phyloP scores from a whole-genome alignment of 30 jellyfish, hydroid and myxozoan species.

The Aurelia coerulea region DNA sequence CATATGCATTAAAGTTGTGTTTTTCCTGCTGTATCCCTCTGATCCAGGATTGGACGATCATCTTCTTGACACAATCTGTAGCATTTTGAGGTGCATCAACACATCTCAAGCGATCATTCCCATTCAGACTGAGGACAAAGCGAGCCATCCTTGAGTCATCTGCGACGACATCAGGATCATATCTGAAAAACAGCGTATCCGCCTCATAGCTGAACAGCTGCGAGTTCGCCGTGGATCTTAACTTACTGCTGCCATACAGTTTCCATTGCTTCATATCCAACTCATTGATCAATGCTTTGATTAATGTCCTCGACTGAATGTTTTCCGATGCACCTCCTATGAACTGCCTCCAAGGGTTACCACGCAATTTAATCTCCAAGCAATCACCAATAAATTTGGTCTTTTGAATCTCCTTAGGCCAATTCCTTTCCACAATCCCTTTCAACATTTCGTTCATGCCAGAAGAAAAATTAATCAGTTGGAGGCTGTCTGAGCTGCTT shows the following conservation, averaged over 20 bases:
- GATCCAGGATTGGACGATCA: constrained; percentile 49
- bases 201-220: too few relatives aligned
- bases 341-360: constrained; percentile 66
- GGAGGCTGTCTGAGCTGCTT: not conserved
- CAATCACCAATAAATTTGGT: not conserved
- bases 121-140: constrained; percentile 32
- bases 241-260: constrained; percentile 18
- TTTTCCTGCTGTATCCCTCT: constrained; percentile 51
- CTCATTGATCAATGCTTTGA: constrained; percentile 23
- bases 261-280: constrained; percentile 29
- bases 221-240: constrained; percentile 20
- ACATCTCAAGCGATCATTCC: constrained; percentile 55
- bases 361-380: constrained; percentile 51
- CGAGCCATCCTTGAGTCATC: constrained; percentile 19
- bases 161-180: constrained; percentile 12
- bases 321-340: constrained; percentile 23
- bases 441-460: not conserved
- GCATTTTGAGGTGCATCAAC: constrained; percentile 51
- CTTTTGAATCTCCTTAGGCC: constrained; percentile 36
- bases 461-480: not conserved
- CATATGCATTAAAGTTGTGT: constrained; percentile 25
- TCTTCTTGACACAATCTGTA: not conserved
- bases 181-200: constrained; percentile 12
- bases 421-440: constrained; percentile 8
- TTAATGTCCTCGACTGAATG: constrained; percentile 25